Percentiles rank a stretch among this genome's conserved stretches.
These are phyloP conservation scores for Rhingia campestris DNA, from an alignment of 2,888 invertebrate genomes.

Conservation along the genomic window DNA sequence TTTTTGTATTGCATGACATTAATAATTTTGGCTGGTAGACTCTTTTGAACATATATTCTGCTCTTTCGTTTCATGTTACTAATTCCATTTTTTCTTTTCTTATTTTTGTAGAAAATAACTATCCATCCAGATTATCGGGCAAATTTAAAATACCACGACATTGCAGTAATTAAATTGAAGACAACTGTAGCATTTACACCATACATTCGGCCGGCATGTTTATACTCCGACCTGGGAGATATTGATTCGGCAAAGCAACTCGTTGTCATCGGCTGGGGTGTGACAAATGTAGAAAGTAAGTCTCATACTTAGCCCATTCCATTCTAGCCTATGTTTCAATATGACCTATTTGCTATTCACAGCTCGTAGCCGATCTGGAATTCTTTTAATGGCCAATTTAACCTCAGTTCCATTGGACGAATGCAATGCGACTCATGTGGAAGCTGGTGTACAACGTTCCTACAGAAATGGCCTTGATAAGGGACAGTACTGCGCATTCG, in stretches of 20 bases:
- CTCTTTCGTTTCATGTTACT: not conserved
- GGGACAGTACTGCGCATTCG: slow-evolving; percentile 74
- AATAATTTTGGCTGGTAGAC: too few species aligned
- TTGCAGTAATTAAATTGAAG: slow-evolving; percentile 78
- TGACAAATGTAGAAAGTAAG: slow-evolving; percentile 77
- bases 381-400: slow-evolving; percentile 74
- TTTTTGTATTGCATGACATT: too few species aligned
- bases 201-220: slow-evolving; percentile 77
- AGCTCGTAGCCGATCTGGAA: slow-evolving; percentile 70
- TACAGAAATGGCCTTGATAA: slow-evolving; percentile 57
- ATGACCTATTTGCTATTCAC: slow-evolving; percentile 3
- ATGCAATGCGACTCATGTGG: slow-evolving; percentile 68
- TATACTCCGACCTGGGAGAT: slow-evolving; percentile 76
- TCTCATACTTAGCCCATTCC: not conserved
- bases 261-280: slow-evolving; percentile 80
- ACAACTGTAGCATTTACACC: slow-evolving; percentile 60
- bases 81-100: not conserved
- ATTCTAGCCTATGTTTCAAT: not conserved
- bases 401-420: slow-evolving; percentile 62
- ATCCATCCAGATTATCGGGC: slow-evolving; percentile 77
- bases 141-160: slow-evolving; percentile 78
- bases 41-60: too few species aligned
- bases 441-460: slow-evolving; percentile 34
- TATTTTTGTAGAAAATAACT: slow-evolving; percentile 75
- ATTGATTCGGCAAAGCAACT: slow-evolving; percentile 74